A percentile compares a stretch with the other conserved stretches of the same genome.
These are phyloP conservation scores for Myathropa florea DNA, from an alignment of 2,888 invertebrate species.

Conservation along the genomic window DNA sequence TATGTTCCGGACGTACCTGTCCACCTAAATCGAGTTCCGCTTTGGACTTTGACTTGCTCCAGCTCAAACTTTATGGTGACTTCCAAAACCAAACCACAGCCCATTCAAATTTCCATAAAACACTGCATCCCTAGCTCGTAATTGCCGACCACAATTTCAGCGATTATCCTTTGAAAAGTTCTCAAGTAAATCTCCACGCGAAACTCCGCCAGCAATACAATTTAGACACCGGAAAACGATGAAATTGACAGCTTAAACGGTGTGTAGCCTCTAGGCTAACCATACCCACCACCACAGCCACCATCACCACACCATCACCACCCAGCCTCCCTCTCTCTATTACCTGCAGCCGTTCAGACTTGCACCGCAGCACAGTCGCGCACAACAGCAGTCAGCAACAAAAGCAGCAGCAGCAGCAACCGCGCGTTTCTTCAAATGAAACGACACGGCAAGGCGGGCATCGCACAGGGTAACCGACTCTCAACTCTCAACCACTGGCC, in stretches of 20 bases:
- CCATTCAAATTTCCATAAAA: not conserved
- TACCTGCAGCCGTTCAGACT: not conserved
- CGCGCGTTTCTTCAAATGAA: slow-evolving; percentile 47
- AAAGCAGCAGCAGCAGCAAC: slow-evolving; percentile 29
- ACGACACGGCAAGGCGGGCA: not conserved
- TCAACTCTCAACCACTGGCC: not conserved
- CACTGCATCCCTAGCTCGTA: not conserved
- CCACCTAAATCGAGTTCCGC: no score
- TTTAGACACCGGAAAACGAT: slow-evolving; percentile 80
- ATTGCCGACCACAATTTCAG: not conserved
- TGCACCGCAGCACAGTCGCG: not conserved
- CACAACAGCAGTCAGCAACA: slow-evolving; percentile 36
- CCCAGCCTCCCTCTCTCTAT: not conserved
- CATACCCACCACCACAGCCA: slow-evolving; percentile 14
- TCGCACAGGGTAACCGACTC: not conserved
- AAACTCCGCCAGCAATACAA: slow-evolving; percentile 74
- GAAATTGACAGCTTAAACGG: slow-evolving; percentile 77
- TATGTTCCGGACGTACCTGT: no score
- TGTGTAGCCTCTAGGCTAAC: slow-evolving; percentile 74
- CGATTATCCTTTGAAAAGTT: not conserved
- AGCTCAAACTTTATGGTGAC: not conserved
- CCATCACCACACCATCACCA: slow-evolving; percentile 73
- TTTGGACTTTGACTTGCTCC: no score
- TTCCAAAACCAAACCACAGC: not conserved
- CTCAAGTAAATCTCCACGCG: slow-evolving; percentile 31